Evolutionary conservation across 2,888 invertebrate species (phyloP), one percentile per base, ranked within the genome.

Genomic region (Hypena proboscidalis): DNA sequence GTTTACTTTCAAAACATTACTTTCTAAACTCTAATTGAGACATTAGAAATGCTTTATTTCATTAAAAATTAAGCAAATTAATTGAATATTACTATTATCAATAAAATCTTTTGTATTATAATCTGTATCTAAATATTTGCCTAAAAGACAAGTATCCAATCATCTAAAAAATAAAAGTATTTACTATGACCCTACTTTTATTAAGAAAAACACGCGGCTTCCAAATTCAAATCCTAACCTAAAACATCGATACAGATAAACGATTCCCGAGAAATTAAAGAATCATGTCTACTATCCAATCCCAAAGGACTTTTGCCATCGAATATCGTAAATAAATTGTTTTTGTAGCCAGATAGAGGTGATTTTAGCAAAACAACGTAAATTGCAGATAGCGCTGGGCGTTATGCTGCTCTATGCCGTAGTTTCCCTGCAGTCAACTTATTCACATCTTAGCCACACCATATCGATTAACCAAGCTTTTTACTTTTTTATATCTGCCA

Each of bases 351-450:
- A 47, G 56, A 58, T 67, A 70, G 55, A 70, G 61, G 47, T 50
- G 57, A 60, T 60, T 67, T 70, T 66, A 62, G 63, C 70, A 66
- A 61, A 55, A 58, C 70, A 71, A 67, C 54, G 53, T 55, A 47
- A 78, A 83, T 83, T 85, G 88, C 87, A 85, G 87, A 85, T 77
- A 77, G 72, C 69, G 80, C 81, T 80, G 82, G 81, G 82, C 83
- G 83, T 81, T 83, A 82, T 80, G 83, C 80, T 81, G 74, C 71
- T 73, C 78, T 77, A 84, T 88, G 86, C 83, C 84, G 88, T 88
- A 87, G 81, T 86, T 77, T 77, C 72, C 76, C 87, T 86, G 89
- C 89, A 89, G 85, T 85, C 79, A 73, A 80, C 80, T 80, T 64
- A 66, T 66, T 66, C 78, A 83, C 80, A 83, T 83, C 84, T 85